phyloP scores from a whole-genome alignment of 1,140 invertebrate species.

The Lanistes nyassanus region DNA sequence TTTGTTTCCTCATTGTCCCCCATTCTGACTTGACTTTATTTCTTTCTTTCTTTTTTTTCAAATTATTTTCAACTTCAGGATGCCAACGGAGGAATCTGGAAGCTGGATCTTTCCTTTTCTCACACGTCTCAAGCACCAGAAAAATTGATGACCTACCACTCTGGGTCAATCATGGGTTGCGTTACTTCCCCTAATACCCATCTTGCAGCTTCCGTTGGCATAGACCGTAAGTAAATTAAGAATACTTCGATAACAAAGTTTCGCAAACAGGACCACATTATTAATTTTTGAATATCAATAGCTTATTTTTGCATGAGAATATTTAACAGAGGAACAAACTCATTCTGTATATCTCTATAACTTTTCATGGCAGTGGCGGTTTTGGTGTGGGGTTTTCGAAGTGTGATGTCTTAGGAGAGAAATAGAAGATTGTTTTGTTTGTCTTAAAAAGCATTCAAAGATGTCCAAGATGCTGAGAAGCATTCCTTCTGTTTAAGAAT shows the following conservation, averaged over 20 bases:
- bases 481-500: constrained; percentile 54
- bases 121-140: constrained; percentile 68
- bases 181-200: constrained; percentile 75
- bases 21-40: too few species aligned
- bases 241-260: neutral
- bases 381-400: too few species aligned
- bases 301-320: too few species aligned
- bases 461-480: too few species aligned
- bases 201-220: constrained; percentile 77
- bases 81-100: constrained; percentile 84
- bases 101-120: constrained; percentile 78
- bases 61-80: constrained; percentile 70
- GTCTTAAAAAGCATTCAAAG: too few species aligned
- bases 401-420: too few species aligned
- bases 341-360: too few species aligned
- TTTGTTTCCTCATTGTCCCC: too few species aligned
- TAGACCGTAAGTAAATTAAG: constrained; percentile 70
- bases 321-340: too few species aligned
- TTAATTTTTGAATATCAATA: too few species aligned
- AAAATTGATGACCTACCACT: constrained; percentile 79
- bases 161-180: constrained; percentile 78
- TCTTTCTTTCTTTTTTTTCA: constrained; percentile 36
- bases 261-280: neutral
- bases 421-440: too few species aligned
- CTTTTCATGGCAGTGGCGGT: too few species aligned